Base-by-base conservation (phyloP, 2,113 vertebrate genomes). In the Empidonax alnorum region DNA sequence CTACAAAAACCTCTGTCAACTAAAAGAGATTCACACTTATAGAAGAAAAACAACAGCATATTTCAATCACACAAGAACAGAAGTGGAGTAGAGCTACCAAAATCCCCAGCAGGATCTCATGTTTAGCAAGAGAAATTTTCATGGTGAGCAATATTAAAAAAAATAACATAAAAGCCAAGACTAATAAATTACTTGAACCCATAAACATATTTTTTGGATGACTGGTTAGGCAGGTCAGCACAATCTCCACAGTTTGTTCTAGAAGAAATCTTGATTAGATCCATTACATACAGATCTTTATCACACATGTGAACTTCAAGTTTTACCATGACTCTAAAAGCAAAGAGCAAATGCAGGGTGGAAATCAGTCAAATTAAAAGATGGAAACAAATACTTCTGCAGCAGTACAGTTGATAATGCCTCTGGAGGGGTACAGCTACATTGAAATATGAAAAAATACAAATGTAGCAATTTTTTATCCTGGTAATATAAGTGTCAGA, bases 251-350 rank as follows among this genome's bases (percentile, higher is more conserved):
- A 89, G 55, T 78, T 91, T 90, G 84, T 94, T 93, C 87, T 84
- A 94, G 94, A 93, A 96, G 78, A 96, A 96, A 82, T 79, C 52
- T 59, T 95, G 88, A 94, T 94, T 90, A 92, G 44, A 78, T 93
- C 74, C 3, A 0, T 93, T 77, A 42, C 77, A 58, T 85, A 56
- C 52, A 96, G 96, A 97, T 96, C 92, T 52, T 94, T 96, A 94
- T 97, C 94, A 50, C 77, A 52, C 61, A 93, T 47, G 65, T 90
- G 80, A 93, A 87, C 87, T 95, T 84, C 50, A 80, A 93, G 17
- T 67, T 92, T 89, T 76, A 75, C 33, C 59, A 37, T 42, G 3
- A 0, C 27, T 94, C 47, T 44, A 61, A 95, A 92, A 93, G 90
- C 71, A 91, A 77, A 91, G 75, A 93, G 81, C 95, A 96, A 91